Percentiles rank a stretch among this genome's conserved stretches.
These are phyloP conservation scores for Aphelinus certus DNA, from an alignment of 1,140 invertebrate genomes.

Conservation along the genomic window DNA sequence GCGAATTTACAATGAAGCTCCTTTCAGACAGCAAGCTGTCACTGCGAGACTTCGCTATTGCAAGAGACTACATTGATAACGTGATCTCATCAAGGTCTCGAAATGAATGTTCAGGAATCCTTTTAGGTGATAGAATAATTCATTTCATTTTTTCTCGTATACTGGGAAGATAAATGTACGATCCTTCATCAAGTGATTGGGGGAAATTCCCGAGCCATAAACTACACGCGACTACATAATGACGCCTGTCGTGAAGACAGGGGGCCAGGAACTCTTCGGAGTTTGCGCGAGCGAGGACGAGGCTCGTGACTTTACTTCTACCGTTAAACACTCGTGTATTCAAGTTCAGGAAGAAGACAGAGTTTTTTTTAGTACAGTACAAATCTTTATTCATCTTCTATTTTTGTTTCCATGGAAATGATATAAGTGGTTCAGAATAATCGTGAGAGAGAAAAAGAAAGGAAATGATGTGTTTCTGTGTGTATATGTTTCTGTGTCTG, in stretches of 20 bases:
- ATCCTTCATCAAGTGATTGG: conserved; percentile 33
- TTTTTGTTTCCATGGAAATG: conserved; percentile 7
- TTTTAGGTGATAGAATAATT: conserved; percentile 34
- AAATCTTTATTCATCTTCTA: conserved; percentile 14
- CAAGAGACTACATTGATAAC: conserved; percentile 16
- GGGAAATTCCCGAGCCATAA: conserved; percentile 39
- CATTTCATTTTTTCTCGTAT: conserved; percentile 16
- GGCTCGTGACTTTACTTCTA: conserved; percentile 17
- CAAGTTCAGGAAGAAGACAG: neutral
- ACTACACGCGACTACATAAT: conserved; percentile 46
- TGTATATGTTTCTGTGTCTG: too few species aligned
- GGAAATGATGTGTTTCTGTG: neutral
- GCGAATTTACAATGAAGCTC: conserved; percentile 23
- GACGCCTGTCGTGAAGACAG: conserved; percentile 50
- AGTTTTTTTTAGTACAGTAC: neutral
- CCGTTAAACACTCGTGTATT: conserved; percentile 2
- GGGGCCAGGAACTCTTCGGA: conserved; percentile 56
- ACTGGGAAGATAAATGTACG: conserved; percentile 30
- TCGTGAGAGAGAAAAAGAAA: conserved; percentile 21
- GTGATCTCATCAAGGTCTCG: conserved; percentile 36
- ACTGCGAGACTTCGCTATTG: too few species aligned
- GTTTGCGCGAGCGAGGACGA: conserved; percentile 54
- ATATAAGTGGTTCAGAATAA: conserved; percentile 13
- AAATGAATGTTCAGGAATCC: conserved; percentile 26
- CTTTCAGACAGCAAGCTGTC: neutral